Evolutionary conservation across 2,888 invertebrate species (phyloP).

Genomic region (Xylophagus ater): DNA sequence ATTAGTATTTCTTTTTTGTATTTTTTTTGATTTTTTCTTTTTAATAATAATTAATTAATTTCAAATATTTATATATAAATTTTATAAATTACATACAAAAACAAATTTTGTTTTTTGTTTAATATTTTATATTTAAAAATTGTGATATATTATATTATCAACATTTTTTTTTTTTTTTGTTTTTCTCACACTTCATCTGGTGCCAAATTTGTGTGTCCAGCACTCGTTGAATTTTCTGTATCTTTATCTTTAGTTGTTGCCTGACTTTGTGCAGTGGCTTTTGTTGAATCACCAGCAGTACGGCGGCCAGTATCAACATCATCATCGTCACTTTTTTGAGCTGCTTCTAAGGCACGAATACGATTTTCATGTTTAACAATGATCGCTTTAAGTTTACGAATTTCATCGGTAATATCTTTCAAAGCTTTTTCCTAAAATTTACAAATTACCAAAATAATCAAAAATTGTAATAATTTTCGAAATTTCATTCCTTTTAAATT

Average conservation of each 20-base stretch:
- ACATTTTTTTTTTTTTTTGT: no score
- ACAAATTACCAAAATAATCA: not conserved
- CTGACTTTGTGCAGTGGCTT: conserved; percentile 16
- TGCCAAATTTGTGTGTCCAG: conserved; percentile 22
- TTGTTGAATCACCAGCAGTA: conserved; percentile 7
- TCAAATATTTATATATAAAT: conserved; percentile 8
- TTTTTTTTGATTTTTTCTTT: conserved; percentile 2
- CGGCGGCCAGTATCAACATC: conserved; percentile 24
- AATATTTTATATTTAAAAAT: conserved; percentile 5
- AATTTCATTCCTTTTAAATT: not conserved
- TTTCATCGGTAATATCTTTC: conserved; percentile 78
- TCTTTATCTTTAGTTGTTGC: conserved; percentile 22
- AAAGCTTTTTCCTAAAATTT: conserved; percentile 44
- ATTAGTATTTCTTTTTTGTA: conserved; percentile 1
- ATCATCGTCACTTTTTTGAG: conserved; percentile 29
- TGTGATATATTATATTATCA: not conserved
- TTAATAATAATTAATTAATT: conserved; percentile 11
- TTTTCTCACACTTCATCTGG: conserved; percentile 34
- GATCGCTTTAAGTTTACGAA: conserved; percentile 84
- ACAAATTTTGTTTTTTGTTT: conserved; percentile 4
- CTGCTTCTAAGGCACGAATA: conserved; percentile 38
- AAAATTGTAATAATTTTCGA: not conserved
- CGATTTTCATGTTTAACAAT: conserved; percentile 85
- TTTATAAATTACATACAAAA: conserved; percentile 4
- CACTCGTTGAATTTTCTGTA: conserved; percentile 19